phyloP scores from a whole-genome alignment of 2,888 invertebrate genomes.

The Ennomos quercinarius region DNA sequence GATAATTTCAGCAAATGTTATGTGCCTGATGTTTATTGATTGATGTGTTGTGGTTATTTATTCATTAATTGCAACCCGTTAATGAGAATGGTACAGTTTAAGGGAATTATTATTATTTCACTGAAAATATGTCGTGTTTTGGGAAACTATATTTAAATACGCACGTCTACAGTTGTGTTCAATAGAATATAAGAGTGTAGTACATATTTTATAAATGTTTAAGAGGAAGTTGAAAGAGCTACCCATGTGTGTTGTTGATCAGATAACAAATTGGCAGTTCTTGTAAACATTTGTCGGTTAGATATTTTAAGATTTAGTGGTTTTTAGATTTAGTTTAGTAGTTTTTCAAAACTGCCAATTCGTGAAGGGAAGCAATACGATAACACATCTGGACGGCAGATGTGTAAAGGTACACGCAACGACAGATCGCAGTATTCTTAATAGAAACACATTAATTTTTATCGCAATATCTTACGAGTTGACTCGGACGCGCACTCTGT shows the following conservation, averaged over 20 bases:
- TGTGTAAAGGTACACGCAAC: slow-evolving; percentile 81
- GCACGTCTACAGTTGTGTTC: slow-evolving; percentile 27
- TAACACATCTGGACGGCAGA: slow-evolving; percentile 83
- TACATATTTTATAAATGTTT: slow-evolving; percentile 28
- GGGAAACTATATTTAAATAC: slow-evolving; percentile 1
- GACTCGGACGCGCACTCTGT: slow-evolving; percentile 94
- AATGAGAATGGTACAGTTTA: slow-evolving; percentile 46
- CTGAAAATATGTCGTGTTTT: slow-evolving; percentile 23
- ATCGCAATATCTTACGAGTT: slow-evolving; percentile 91
- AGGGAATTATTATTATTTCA: slow-evolving; percentile 10
- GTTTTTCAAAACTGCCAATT: slow-evolving; percentile 75
- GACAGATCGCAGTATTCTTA: slow-evolving; percentile 78
- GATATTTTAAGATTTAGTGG: slow-evolving; percentile 34
- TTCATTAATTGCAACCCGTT: slow-evolving; percentile 32
- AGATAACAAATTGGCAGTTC: slow-evolving; percentile 77
- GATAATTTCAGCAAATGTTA: slow-evolving; percentile 34
- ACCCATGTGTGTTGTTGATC: slow-evolving; percentile 59
- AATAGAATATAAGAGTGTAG: slow-evolving; percentile 29
- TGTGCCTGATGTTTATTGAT: slow-evolving; percentile 32
- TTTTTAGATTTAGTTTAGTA: slow-evolving; percentile 34
- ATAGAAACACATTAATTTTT: slow-evolving; percentile 81
- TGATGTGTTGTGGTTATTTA: slow-evolving; percentile 37
- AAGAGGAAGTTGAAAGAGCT: slow-evolving; percentile 66
- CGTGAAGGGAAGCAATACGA: slow-evolving; percentile 74
- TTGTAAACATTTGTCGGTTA: slow-evolving; percentile 41